A percentile compares a stretch with the other conserved stretches of the same genome.
phyloP scores from a whole-genome alignment of 2,113 vertebrate genomes.

The Entosphenus tridentatus region DNA sequence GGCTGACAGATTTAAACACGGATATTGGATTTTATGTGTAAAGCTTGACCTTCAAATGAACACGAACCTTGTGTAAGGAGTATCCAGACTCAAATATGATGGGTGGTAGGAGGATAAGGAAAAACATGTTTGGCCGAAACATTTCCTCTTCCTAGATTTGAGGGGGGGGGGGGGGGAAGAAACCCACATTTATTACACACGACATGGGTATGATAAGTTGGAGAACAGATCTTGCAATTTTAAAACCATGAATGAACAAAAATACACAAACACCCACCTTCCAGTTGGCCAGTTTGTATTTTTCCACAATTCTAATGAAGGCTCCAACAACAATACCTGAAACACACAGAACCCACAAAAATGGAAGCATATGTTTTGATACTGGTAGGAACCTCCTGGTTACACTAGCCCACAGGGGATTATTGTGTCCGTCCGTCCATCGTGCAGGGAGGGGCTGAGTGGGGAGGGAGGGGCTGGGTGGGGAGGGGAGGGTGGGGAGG shows the following conservation, averaged over 20 bases:
- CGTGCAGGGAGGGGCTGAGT: no score
- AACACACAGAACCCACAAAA: not conserved
- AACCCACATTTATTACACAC: slow-evolving; percentile 9
- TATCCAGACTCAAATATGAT: slow-evolving; percentile 99
- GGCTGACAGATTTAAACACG: no score
- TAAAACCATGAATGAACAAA: not conserved
- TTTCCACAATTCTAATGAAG: slow-evolving; percentile 93
- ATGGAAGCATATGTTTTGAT: no score
- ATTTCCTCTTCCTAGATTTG: slow-evolving; percentile 73
- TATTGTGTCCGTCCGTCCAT: no score
- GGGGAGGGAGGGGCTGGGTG: no score
- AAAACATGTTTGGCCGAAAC: slow-evolving; percentile 99
- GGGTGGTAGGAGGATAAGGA: slow-evolving; percentile 77
- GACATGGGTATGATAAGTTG: not conserved
- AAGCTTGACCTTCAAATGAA: no score
- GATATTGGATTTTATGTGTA: no score
- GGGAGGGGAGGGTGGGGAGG: no score
- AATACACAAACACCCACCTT: slow-evolving; percentile 33
- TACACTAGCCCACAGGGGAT: no score
- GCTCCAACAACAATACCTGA: slow-evolving; percentile 94
- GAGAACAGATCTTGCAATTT: not conserved
- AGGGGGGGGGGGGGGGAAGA: slow-evolving; percentile 9
- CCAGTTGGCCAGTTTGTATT: slow-evolving; percentile 90
- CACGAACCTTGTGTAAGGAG: slow-evolving; percentile 59
- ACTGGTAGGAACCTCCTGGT: no score